Percentiles rank a stretch among this genome's conserved stretches.
These are phyloP conservation scores for Mystacornis crossleyi DNA, from an alignment of 2,113 vertebrate species.

Conservation along the genomic window DNA sequence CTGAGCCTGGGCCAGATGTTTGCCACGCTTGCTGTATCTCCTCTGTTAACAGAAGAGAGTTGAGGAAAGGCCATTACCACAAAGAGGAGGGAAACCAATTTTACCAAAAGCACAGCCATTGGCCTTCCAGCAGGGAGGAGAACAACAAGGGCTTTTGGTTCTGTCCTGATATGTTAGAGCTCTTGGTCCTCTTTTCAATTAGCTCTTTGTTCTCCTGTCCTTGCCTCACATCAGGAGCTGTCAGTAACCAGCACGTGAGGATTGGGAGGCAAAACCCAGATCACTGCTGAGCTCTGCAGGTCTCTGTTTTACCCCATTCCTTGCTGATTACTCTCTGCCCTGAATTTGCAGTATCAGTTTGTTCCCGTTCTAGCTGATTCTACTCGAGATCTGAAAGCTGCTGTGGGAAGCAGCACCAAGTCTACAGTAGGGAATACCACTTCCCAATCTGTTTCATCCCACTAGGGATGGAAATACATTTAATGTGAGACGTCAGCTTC, in stretches of 20 bases:
- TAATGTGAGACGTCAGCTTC: background rate
- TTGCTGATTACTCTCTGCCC: background rate
- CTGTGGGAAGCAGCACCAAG: background rate
- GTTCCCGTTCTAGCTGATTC: background rate
- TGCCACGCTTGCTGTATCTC: background rate
- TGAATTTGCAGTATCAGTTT: background rate
- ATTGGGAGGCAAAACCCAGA: background rate
- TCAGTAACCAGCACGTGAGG: background rate
- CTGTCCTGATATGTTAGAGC: background rate
- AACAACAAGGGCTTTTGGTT: background rate
- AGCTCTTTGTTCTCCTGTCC: background rate
- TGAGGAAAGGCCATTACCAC: background rate
- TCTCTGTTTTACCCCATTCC: background rate
- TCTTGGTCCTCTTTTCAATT: background rate
- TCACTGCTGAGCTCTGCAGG: background rate
- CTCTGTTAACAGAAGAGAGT: background rate
- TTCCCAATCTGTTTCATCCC: background rate
- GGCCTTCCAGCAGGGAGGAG: background rate
- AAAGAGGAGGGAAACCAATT: background rate
- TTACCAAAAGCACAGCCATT: background rate
- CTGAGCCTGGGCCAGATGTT: background rate
- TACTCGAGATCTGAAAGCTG: background rate
- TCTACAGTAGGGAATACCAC: background rate
- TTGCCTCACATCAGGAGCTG: background rate
- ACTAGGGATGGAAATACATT: background rate